Percentiles rank a stretch among this genome's conserved stretches.
Evolutionary conservation across 2,888 invertebrate species (phyloP).

Genomic region (Argynnis bischoffii): DNA sequence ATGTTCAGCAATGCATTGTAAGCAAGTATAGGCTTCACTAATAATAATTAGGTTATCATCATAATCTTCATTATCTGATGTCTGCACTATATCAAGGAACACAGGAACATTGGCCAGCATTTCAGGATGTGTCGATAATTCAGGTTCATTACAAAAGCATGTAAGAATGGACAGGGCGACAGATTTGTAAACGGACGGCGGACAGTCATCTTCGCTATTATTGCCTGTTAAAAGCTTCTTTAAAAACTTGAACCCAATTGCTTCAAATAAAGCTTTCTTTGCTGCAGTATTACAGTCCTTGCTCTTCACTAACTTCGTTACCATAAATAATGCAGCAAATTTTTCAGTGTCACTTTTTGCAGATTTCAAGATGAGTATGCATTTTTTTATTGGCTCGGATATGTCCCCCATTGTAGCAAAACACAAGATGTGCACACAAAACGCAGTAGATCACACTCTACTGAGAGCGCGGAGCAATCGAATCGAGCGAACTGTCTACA

Average conservation of each 20-base stretch:
- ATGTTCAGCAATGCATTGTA: slow-evolving; percentile 90
- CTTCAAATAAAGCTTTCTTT: slow-evolving; percentile 92
- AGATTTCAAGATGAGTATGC: slow-evolving; percentile 89
- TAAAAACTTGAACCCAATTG: slow-evolving; percentile 93
- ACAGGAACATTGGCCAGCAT: slow-evolving; percentile 92
- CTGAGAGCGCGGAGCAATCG: slow-evolving; percentile 68
- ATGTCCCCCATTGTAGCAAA: slow-evolving; percentile 81
- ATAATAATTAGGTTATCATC: slow-evolving; percentile 94
- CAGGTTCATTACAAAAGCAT: slow-evolving; percentile 91
- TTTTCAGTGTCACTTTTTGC: slow-evolving; percentile 94
- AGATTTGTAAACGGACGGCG: slow-evolving; percentile 94
- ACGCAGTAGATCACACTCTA: slow-evolving; percentile 74
- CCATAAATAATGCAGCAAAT: slow-evolving; percentile 95
- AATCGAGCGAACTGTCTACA: slow-evolving; percentile 73
- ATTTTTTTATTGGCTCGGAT: slow-evolving; percentile 92
- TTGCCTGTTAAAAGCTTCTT: slow-evolving; percentile 89
- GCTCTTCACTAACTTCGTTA: slow-evolving; percentile 93
- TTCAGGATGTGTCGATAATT: slow-evolving; percentile 90
- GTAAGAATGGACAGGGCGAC: slow-evolving; percentile 94
- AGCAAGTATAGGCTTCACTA: slow-evolving; percentile 92
- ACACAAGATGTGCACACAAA: slow-evolving; percentile 67
- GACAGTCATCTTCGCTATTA: slow-evolving; percentile 92
- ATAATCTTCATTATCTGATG: slow-evolving; percentile 91
- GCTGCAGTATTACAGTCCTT: slow-evolving; percentile 89
- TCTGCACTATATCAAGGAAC: slow-evolving; percentile 91